Evolutionary conservation across 2,797 vertebrate genomes (phyloP).

Genomic region (Lepilemur ruficaudatus): DNA sequence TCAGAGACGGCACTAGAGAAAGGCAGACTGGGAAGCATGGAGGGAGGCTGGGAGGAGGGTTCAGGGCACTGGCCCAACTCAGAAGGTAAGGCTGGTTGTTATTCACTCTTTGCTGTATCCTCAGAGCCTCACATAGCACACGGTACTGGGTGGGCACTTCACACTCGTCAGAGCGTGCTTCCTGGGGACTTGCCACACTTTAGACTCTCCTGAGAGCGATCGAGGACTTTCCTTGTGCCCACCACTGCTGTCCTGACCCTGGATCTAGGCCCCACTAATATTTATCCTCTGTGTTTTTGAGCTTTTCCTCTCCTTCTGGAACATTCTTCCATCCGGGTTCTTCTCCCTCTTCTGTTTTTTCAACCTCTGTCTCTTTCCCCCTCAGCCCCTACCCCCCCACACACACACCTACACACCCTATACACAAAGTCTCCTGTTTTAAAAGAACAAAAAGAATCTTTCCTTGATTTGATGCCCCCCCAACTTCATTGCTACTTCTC

Average conservation of each 20-base stretch:
- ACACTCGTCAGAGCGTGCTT: neutral
- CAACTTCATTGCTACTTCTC: neutral
- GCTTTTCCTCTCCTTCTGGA: neutral
- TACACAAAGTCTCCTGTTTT: neutral
- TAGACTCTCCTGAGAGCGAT: neutral
- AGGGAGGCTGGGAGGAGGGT: neutral
- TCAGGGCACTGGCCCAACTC: too few species aligned
- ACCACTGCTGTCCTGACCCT: neutral
- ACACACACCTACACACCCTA: neutral
- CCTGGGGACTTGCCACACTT: neutral
- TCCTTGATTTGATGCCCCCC: neutral
- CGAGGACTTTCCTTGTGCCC: neutral
- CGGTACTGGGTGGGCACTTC: accelerated
- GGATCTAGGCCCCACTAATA: neutral
- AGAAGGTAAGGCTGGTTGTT: neutral
- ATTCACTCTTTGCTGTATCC: neutral
- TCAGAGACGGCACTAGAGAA: neutral
- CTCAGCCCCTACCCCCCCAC: neutral
- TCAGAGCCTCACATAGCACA: neutral
- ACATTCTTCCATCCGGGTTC: neutral
- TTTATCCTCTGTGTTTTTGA: neutral
- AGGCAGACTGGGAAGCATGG: neutral
- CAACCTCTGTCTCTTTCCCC: neutral
- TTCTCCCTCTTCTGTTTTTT: neutral
- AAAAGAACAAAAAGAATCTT: neutral